Evolutionary conservation across 2,797 vertebrate species (phyloP).

Genomic region (Bradypodion ventrale): DNA sequence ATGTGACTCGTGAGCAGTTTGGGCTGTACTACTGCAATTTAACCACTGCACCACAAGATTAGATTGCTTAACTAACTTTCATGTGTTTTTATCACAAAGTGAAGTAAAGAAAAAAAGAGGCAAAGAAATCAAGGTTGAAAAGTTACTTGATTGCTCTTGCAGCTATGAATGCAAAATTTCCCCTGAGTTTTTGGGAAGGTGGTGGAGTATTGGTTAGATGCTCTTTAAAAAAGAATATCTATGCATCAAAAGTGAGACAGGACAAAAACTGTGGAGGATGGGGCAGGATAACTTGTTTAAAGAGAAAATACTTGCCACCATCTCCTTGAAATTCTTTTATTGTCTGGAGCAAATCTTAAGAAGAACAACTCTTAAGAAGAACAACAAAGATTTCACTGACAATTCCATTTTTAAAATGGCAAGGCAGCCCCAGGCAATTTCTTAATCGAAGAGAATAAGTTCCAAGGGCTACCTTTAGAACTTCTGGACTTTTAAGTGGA

Average conservation of each 20-base stretch:
- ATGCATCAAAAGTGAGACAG: constrained; percentile 15
- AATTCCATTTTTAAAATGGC: constrained; percentile 16
- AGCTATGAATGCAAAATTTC: constrained; percentile 38
- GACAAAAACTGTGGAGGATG: too few relatives aligned
- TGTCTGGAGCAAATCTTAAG: background rate
- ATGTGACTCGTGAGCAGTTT: too few relatives aligned
- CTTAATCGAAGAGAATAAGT: constrained; percentile 13
- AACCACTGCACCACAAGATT: too few relatives aligned
- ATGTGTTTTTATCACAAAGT: constrained; percentile 24
- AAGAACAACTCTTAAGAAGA: background rate
- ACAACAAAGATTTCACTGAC: background rate
- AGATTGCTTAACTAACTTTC: background rate
- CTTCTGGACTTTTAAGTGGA: background rate
- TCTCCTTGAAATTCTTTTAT: constrained; percentile 21
- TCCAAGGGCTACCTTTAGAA: constrained; percentile 23
- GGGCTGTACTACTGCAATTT: too few relatives aligned
- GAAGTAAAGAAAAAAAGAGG: too few relatives aligned
- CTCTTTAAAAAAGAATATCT: background rate
- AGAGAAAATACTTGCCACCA: background rate
- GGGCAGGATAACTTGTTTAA: background rate
- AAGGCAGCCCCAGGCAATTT: background rate
- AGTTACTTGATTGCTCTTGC: constrained; percentile 41
- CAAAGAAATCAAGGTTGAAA: constrained; percentile 43
- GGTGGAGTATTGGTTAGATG: background rate
- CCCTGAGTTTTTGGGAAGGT: constrained; percentile 15